These are phyloP conservation scores for Nothocercus nigrocapillus DNA, from an alignment of 2,113 vertebrate genomes.

Conservation along the genomic window DNA sequence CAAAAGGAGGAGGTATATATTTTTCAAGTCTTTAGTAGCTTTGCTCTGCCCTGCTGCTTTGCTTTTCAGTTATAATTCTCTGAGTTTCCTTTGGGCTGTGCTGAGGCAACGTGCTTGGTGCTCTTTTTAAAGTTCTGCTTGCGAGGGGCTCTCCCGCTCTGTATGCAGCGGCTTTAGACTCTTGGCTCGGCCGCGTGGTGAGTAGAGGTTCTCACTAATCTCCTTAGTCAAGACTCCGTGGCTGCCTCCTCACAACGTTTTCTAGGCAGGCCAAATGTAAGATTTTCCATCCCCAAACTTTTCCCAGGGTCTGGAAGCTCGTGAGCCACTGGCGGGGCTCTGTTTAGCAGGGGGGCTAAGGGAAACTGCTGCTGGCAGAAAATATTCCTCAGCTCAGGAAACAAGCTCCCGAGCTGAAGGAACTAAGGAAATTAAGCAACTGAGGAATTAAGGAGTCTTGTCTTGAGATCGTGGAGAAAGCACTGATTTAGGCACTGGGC, in stretches of 20 bases:
- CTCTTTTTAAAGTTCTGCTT: background rate
- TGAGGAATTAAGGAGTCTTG: background rate
- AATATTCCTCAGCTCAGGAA: background rate
- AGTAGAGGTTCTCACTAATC: background rate
- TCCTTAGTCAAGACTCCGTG: background rate
- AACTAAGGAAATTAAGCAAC: background rate
- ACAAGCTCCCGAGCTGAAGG: background rate
- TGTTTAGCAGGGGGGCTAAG: background rate
- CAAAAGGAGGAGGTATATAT: slow-evolving; percentile 10
- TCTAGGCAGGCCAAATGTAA: background rate
- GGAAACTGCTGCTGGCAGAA: background rate
- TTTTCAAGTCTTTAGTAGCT: slow-evolving; percentile 8
- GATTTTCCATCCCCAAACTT: background rate
- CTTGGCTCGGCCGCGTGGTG: background rate
- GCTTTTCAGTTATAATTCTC: background rate
- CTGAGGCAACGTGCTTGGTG: background rate
- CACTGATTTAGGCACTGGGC: background rate
- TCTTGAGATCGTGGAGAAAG: background rate
- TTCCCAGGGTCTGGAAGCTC: background rate
- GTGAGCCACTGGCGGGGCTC: background rate
- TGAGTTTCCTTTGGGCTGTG: background rate
- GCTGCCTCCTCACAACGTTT: background rate
- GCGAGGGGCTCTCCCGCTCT: background rate
- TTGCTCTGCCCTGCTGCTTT: background rate
- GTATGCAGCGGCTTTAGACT: background rate